A percentile compares a stretch with the other conserved stretches of the same genome.
phyloP scores from a whole-genome alignment of 2,888 invertebrate species.

The Tipula lateralis region DNA sequence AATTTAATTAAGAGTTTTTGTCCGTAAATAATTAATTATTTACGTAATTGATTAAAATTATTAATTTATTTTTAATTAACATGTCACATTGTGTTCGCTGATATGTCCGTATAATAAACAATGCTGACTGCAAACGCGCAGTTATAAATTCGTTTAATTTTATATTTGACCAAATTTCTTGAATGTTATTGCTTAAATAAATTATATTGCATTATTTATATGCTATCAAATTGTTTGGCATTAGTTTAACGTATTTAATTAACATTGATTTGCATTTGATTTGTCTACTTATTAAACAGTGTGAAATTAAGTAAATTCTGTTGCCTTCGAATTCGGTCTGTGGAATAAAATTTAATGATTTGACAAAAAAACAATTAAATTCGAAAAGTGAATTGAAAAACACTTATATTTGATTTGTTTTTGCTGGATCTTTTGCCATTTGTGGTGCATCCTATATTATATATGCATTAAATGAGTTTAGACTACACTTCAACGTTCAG shows the following conservation, averaged over 20 bases:
- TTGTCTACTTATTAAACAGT: background rate
- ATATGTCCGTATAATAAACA: background rate
- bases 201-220: background rate
- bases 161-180: background rate
- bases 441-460: no score
- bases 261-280: slow-evolving; percentile 19
- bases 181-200: background rate
- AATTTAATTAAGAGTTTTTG: background rate
- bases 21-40: background rate
- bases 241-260: background rate
- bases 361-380: no score
- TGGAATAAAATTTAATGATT: background rate
- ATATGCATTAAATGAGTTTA: no score
- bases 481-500: no score
- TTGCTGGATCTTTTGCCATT: no score
- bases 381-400: no score
- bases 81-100: background rate
- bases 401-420: no score
- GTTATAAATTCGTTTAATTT: background rate
- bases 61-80: background rate
- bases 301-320: background rate
- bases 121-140: background rate
- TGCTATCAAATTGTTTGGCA: background rate
- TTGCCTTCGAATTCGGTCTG: background rate
- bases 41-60: background rate